Percentiles rank a stretch among this genome's conserved stretches.
phyloP scores from a whole-genome alignment of 2,888 invertebrate genomes.

The Leucania comma region DNA sequence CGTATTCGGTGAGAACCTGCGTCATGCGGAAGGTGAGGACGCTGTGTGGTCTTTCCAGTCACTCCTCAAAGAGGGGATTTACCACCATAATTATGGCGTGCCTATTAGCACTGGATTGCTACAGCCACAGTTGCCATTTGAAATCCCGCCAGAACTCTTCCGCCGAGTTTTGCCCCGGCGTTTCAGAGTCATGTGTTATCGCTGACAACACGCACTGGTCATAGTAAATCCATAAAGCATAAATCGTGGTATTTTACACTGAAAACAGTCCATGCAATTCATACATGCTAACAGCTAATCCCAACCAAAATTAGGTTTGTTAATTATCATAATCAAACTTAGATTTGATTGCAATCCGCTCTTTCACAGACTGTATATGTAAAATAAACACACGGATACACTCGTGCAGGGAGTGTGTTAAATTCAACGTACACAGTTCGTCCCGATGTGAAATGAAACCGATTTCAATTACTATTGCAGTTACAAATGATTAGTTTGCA shows the following conservation, averaged over 20 bases:
- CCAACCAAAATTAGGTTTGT: constrained; percentile 21
- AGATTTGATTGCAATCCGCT: constrained; percentile 49
- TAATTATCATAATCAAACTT: constrained; percentile 47
- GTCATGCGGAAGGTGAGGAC: too few species aligned
- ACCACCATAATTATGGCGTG: too few species aligned
- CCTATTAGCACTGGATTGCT: too few species aligned
- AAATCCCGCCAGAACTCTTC: too few species aligned
- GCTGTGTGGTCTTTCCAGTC: too few species aligned
- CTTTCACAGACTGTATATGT: constrained; percentile 28
- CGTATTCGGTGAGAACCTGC: too few species aligned
- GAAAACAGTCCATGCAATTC: constrained; percentile 1
- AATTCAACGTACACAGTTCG: constrained; percentile 49
- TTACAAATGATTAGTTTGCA: constrained; percentile 62
- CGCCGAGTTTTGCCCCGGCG: too few species aligned
- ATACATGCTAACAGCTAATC: constrained; percentile 16
- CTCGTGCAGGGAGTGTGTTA: constrained; percentile 37
- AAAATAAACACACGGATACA: constrained; percentile 34
- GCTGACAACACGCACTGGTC: too few species aligned
- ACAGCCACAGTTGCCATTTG: too few species aligned
- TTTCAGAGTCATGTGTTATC: too few species aligned
- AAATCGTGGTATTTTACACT: background rate
- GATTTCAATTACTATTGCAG: constrained; percentile 62
- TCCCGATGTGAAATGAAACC: constrained; percentile 58
- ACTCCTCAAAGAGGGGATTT: too few species aligned
- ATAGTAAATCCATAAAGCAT: background rate